Base-by-base conservation (phyloP, 2,797 vertebrate species). In the Poecilia wingei region DNA sequence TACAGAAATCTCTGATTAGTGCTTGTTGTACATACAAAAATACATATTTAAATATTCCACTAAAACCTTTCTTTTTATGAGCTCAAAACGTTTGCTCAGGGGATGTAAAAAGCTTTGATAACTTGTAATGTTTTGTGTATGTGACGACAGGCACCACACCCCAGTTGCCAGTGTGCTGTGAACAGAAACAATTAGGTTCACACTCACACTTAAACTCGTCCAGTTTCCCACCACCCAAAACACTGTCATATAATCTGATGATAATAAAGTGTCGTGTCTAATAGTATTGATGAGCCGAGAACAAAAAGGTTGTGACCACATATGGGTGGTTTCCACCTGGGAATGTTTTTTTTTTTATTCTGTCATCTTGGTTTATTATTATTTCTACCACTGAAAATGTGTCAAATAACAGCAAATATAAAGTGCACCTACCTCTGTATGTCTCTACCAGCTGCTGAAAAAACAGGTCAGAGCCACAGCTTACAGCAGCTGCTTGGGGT, bases 241-340 rank as follows among this genome's bases (percentile, higher is more conserved):
- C 91, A 83, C 79, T 82, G 78, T 78, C 91, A 87, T 81, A 82
- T 88, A 83, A 84, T 89, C 77, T 86, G 82, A 92, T 91, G 87
- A 91, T 94, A 92, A 87, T 85, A 82, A 80, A 66, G 74, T 81
- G 77, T 66, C 80, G 82, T 76, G 55, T 86, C 77, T 76, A 81
- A 86, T 79, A 84, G 71, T 85, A 84, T 82, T 78, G 81, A 76
- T 82, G 74, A 86, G 71, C 79, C 45, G 85, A 70, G 73, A 84
- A 84, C 80, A 77, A 85, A 85, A 80, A 87, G 78, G 83, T 66
- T 70, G 76, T 74, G 76, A 81, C 77, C 78, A 77, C 86, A 86
- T 78, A 87, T 25, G 71, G 80, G 80, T 75, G 64, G 68, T 79
- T 87, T 78, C 75, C 71, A 78, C 59, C 57, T 18, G 43, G 20